Conservation (phyloP, 2,888 invertebrate genomes). For the Thymelicus sylvestris region DNA sequence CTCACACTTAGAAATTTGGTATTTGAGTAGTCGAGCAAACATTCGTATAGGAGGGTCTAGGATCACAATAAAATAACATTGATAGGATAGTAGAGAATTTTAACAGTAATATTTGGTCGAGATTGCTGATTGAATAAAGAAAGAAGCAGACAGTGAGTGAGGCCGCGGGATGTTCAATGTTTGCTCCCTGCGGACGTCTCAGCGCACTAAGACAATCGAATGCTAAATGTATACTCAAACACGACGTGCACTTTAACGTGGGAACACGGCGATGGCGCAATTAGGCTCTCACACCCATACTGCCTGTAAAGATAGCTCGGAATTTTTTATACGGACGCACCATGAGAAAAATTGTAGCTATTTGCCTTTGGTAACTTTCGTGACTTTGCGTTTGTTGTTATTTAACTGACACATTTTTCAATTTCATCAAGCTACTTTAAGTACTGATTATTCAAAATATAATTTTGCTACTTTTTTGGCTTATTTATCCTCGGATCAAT, state of each 20-base stretch:
- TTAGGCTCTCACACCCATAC: slow-evolving; percentile 59
- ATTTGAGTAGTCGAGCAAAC: neutral
- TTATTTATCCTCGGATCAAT: no score
- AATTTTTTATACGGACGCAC: slow-evolving; percentile 38
- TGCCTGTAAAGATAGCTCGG: slow-evolving; percentile 52
- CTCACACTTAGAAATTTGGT: slow-evolving; percentile 52
- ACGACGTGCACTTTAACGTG: slow-evolving; percentile 80
- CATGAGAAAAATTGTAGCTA: neutral
- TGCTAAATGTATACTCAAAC: slow-evolving; percentile 82
- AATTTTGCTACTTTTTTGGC: no score
- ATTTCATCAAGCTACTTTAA: no score
- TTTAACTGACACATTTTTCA: no score
- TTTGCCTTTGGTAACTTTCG: no score
- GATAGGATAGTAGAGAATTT: slow-evolving; percentile 1
- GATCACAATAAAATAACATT: no score
- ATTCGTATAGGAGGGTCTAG: no score
- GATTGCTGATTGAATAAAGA: slow-evolving; percentile 27
- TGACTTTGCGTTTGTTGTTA: no score
- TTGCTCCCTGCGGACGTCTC: slow-evolving; percentile 76
- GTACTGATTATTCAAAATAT: no score
- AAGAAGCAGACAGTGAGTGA: slow-evolving; percentile 36
- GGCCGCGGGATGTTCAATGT: slow-evolving; percentile 70
- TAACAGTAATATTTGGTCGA: slow-evolving; percentile 5
- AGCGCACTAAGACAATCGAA: slow-evolving; percentile 84
- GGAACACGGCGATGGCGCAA: slow-evolving; percentile 79